These are phyloP conservation scores for Odocoileus virginianus DNA, from an alignment of 2,113 vertebrate genomes.

Conservation along the genomic window DNA sequence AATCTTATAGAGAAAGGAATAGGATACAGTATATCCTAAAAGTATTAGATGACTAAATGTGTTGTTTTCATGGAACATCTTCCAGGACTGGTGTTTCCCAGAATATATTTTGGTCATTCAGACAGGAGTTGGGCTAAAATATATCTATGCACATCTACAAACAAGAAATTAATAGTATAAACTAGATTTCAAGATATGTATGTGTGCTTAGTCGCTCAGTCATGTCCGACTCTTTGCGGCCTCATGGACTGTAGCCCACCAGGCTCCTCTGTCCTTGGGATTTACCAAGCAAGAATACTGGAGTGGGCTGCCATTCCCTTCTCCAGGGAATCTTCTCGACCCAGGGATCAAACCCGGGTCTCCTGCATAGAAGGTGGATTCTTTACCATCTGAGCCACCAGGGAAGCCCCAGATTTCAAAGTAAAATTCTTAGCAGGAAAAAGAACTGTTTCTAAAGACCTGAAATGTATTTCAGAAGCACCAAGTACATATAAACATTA, in stretches of 20 bases:
- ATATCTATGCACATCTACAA: background rate
- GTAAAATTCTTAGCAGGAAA: background rate
- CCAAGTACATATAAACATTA: slow-evolving; percentile 9
- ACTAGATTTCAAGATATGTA: background rate
- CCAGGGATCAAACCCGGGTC: background rate
- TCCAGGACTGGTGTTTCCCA: background rate
- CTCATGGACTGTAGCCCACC: background rate
- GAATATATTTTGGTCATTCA: background rate
- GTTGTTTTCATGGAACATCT: background rate
- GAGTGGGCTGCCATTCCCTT: background rate
- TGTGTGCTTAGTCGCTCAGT: background rate
- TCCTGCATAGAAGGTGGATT: background rate
- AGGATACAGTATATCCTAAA: background rate
- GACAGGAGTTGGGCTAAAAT: background rate
- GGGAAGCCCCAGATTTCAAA: background rate
- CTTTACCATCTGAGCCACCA: background rate
- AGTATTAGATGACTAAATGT: background rate
- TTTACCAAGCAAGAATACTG: background rate
- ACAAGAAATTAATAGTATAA: background rate
- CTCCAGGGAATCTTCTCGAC: background rate
- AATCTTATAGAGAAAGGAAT: background rate
- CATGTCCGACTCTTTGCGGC: background rate
- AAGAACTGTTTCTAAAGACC: slow-evolving; percentile 28
- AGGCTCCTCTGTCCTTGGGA: background rate
- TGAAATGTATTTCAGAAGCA: slow-evolving; percentile 22